Evolutionary conservation across 2,113 vertebrate genomes (phyloP).

Genomic region (Scolopax mira): DNA sequence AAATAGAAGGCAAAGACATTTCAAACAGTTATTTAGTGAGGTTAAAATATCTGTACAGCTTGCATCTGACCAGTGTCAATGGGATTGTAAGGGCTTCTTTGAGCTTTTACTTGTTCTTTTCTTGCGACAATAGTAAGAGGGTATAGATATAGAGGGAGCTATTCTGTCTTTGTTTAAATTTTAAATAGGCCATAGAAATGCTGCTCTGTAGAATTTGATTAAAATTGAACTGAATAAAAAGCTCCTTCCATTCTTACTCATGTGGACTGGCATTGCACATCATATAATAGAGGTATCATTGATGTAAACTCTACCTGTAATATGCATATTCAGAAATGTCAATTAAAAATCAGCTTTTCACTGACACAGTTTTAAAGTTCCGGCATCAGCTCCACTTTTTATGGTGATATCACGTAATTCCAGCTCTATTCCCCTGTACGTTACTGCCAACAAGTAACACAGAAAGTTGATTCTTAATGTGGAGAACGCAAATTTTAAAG

Average conservation of each 20-base stretch:
- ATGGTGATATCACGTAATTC: neutral
- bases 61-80: constrained; percentile 62
- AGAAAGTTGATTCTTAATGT: neutral
- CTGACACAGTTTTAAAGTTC: neutral
- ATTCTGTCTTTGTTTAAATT: constrained; percentile 64
- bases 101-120: constrained; percentile 60
- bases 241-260: constrained; percentile 1
- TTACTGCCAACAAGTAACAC: neutral
- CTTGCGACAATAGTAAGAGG: constrained; percentile 46
- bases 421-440: neutral
- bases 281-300: neutral
- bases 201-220: constrained; percentile 69
- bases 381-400: neutral
- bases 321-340: neutral
- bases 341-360: neutral
- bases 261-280: neutral
- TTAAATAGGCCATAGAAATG: constrained; percentile 66
- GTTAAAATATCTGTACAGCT: constrained; percentile 67
- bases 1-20: constrained; percentile 62
- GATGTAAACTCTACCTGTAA: neutral
- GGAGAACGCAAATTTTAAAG: neutral
- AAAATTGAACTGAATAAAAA: constrained; percentile 56
- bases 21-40: constrained; percentile 45
- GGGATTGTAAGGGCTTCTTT: constrained; percentile 46
- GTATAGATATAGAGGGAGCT: constrained; percentile 44